Conservation (phyloP, 2,797 vertebrate genomes). For the Linurgus olivaceus region DNA sequence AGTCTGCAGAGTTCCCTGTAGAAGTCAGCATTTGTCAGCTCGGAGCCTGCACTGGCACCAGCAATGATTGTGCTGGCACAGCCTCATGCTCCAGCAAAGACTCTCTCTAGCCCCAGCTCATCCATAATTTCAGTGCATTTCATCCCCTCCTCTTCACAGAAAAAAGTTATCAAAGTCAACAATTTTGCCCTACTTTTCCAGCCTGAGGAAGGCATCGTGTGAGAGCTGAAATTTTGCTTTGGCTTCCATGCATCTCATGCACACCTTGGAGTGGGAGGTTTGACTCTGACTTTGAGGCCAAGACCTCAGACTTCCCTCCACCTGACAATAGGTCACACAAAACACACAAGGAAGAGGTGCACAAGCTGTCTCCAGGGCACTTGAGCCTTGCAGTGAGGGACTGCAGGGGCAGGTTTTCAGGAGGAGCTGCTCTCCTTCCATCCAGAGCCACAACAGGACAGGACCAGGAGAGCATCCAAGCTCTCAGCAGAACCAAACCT, state of each 20-base stretch:
- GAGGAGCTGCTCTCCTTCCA: neutral
- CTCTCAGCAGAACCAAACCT: neutral
- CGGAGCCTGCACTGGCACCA: neutral
- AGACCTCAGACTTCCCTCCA: neutral
- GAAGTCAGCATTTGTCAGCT: slow-evolving; percentile 21
- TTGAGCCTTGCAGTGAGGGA: neutral
- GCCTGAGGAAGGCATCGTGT: neutral
- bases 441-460: neutral
- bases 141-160: neutral
- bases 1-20: neutral
- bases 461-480: neutral
- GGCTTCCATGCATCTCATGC: neutral
- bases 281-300: neutral
- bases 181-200: neutral
- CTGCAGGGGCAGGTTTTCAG: neutral
- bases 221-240: neutral
- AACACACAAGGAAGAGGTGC: accelerated
- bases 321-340: neutral
- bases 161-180: neutral
- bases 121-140: neutral
- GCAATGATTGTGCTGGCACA: neutral
- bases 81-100: neutral
- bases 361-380: neutral
- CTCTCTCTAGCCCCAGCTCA: neutral
- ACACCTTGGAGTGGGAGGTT: neutral